Percentiles rank a stretch among this genome's conserved stretches.
phyloP scores from a whole-genome alignment of 2,113 vertebrate species.

The Corvus hawaiiensis region DNA sequence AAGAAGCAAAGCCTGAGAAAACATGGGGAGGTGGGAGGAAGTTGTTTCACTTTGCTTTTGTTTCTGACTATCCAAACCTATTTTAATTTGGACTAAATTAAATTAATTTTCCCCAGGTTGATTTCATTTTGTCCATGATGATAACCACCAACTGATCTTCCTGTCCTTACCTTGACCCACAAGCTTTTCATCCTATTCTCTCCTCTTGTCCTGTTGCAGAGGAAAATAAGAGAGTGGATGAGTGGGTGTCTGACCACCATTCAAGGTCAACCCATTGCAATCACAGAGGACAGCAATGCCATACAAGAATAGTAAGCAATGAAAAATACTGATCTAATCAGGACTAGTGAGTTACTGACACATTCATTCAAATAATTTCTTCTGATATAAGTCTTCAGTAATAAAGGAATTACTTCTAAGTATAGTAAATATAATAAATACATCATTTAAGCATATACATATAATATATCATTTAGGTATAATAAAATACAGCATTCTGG shows the following conservation, averaged over 20 bases:
- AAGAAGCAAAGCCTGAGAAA: neutral
- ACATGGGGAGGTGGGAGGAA: fast-evolving
- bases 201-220: neutral
- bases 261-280: neutral
- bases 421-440: neutral
- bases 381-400: neutral
- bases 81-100: neutral
- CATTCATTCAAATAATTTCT: neutral
- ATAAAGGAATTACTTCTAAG: neutral
- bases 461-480: neutral
- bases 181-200: neutral
- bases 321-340: neutral
- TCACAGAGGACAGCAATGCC: neutral
- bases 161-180: neutral
- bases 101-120: neutral
- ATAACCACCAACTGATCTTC: neutral
- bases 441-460: neutral
- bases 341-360: neutral
- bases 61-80: neutral
- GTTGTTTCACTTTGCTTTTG: neutral
- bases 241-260: neutral
- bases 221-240: neutral
- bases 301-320: neutral
- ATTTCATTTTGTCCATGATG: neutral
- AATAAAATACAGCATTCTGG: neutral